Base-by-base conservation (phyloP, 2,797 vertebrate genomes). In the Acipenser oxyrinchus region DNA sequence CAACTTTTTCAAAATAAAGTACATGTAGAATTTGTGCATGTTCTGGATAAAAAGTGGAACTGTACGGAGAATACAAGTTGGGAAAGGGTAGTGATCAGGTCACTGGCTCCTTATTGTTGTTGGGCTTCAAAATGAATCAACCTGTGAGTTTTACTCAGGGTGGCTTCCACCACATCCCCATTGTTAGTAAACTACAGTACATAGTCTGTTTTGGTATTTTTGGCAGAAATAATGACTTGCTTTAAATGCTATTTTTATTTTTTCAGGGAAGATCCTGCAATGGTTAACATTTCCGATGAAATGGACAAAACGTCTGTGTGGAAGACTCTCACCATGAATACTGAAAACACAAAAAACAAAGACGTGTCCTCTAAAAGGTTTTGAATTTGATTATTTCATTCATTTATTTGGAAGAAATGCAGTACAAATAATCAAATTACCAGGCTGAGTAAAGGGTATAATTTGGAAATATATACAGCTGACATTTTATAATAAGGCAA, bases 211-310 rank as follows among this genome's bases (percentile, higher is more conserved):
- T 69, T 74, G 67, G 70, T n/a, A 67, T 78, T 66, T 15, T 61
- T 72, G 55, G 65, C 23, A 37, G 64, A 64, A 69, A 65, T 66
- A 66, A 0, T 78, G 66, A 68, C 72, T 67, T 60, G 67, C 71
- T 18, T 52, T 64, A 74, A 15, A 2, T 64, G 10, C 8, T 12
- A 37, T 52, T 3, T 37, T 37, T 37, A 37, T 37, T 55, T 80
- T 52, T 84, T 75, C 86, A 99, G 97, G 90, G 93, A 94, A 77
- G 92, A 97, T 75, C 97, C 95, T 70, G 95, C 97, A 49, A 81
- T 92, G 78, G 94, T 99, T 78, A 96, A 99, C 81, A 98, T 99
- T 85, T 97, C 97, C 68, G 95, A 99, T 80, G 96, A 99, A 86
- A 99, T 99, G 95, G 92, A 94, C 72, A 96, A 95, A 91, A 91